Base-by-base conservation (phyloP, 2,888 invertebrate species). In the Drosophila neoperkinsi region DNA sequence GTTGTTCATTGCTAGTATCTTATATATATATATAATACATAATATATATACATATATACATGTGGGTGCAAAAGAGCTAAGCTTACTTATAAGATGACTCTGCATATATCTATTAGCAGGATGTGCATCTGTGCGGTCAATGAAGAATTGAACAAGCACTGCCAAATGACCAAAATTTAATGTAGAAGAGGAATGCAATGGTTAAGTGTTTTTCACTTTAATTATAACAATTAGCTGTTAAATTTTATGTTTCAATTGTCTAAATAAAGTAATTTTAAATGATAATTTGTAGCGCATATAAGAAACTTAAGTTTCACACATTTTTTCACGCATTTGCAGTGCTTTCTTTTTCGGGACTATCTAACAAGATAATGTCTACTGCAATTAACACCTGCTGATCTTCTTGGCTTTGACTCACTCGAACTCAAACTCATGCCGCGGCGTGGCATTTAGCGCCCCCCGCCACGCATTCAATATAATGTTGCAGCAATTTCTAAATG, bases 321-420 rank as follows among this genome's bases (percentile, higher is more conserved):
- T 25, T 36, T 33, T 36, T 55, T 41, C n/a, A 41, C 21, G 28
- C 30, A 36, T 56, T 38, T 58, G 41, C 51, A 57, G 58, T 66
- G 74, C 46, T 77, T 78, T 69, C 66, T 60, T 58, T 78, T 60
- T 62, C 38, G 18, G n/a, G 46, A 43, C 34, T 33, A 53, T 67
- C 46, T n/a, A 67, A 21, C 38, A 34, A 41, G 55, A 56, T 64
- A 71, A 55, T 38, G 28, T 38, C 34, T 51, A 30, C 69, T 68
- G 59, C 71, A 75, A 71, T 79, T 65, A 71, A 75, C 80, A 75
- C 80, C 78, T 79, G 78, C 62, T 78, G 67, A 75, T 65, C 76
- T 64, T 59, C 52, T 43, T 63, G 52, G 57, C 62, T 66, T 53
- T 25, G 50, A 38, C 38, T 30, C 33, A 41, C 34, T 50, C 41